These are phyloP conservation scores for Parnassius glacialis DNA, from an alignment of 2,888 invertebrate genomes.

Conservation along the genomic window DNA sequence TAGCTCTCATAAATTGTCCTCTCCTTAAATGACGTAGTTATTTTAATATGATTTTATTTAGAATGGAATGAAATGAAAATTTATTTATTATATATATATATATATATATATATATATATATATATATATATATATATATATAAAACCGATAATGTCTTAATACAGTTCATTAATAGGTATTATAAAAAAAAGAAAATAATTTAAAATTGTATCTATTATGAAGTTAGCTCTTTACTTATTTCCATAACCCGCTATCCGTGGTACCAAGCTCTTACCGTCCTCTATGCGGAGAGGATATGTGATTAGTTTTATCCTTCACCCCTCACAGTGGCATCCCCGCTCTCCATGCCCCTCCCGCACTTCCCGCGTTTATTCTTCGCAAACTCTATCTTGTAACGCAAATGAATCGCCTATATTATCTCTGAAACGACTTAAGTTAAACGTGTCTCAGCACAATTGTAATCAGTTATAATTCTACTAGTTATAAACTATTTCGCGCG, in stretches of 20 bases:
- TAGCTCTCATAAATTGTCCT: too few species aligned
- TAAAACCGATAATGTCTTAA: too few species aligned
- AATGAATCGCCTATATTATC: conserved; percentile 55
- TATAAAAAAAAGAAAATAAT: not conserved
- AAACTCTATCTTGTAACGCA: conserved; percentile 50
- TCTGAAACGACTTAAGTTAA: conserved; percentile 39
- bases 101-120: too few species aligned
- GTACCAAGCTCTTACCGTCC: conserved; percentile 31
- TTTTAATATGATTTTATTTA: too few species aligned
- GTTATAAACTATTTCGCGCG: conserved; percentile 27
- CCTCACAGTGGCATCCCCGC: conserved; percentile 40
- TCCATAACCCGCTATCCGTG: conserved; percentile 18
- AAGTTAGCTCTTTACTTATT: not conserved
- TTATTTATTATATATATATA: too few species aligned
- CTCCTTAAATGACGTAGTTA: too few species aligned
- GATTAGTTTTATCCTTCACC: conserved; percentile 76
- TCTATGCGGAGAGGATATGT: conserved; percentile 64
- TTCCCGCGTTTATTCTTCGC: conserved; percentile 48
- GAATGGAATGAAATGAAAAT: too few species aligned
- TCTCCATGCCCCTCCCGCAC: conserved; percentile 35
- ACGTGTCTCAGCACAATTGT: conserved; percentile 42
- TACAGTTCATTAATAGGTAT: too few species aligned
- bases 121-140: too few species aligned
- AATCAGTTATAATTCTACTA: conserved; percentile 37
- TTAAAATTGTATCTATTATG: not conserved